A percentile compares a stretch with the other conserved stretches of the same genome.
Conservation (phyloP, 2,797 vertebrate genomes). For the Ibycter americanus region DNA sequence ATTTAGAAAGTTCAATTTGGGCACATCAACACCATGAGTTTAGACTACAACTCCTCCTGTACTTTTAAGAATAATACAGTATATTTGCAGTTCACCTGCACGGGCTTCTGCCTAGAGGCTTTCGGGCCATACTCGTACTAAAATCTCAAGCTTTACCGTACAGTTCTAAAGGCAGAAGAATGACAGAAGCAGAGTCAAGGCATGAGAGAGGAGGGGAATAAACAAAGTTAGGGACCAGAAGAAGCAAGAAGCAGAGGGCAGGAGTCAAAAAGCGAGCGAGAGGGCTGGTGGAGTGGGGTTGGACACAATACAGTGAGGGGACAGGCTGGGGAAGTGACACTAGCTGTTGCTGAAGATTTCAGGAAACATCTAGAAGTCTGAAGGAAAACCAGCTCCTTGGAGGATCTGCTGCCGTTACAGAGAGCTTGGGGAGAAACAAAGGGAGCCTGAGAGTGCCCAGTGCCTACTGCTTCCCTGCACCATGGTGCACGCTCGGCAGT, state of each 20-base stretch:
- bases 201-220: background rate
- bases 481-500: rapidly evolving
- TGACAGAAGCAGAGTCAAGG: background rate
- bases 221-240: background rate
- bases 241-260: background rate
- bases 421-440: background rate
- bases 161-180: background rate
- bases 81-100: background rate
- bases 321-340: background rate
- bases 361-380: background rate
- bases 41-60: background rate
- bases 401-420: background rate
- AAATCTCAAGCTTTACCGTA: background rate
- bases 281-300: background rate
- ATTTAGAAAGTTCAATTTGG: background rate
- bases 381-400: background rate
- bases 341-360: background rate
- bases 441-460: background rate
- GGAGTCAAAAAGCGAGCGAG: background rate
- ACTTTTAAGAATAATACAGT: background rate
- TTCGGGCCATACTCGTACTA: background rate
- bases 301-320: background rate
- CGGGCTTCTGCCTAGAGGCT: background rate
- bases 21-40: background rate
- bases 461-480: background rate